Percentiles rank a stretch among this genome's conserved stretches.
These are phyloP conservation scores for Dryobates pubescens DNA, from an alignment of 2,797 vertebrate species.

Conservation along the genomic window DNA sequence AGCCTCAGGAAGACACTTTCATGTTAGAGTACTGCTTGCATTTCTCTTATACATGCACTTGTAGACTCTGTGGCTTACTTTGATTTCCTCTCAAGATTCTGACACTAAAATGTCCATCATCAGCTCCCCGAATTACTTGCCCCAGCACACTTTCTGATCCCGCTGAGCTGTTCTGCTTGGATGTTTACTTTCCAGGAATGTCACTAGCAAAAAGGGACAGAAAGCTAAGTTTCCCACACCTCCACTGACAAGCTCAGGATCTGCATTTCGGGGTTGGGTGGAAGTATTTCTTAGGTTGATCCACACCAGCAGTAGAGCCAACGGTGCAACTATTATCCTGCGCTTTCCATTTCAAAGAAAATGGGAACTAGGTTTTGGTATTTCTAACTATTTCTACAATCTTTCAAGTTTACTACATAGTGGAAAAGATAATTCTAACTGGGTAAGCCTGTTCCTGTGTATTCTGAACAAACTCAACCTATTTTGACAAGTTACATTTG, in stretches of 20 bases:
- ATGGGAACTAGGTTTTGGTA: neutral
- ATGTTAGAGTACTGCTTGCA: constrained; percentile 13
- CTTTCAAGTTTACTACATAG: neutral
- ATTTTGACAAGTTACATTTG: neutral
- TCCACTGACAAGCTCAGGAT: neutral
- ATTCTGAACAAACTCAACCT: neutral
- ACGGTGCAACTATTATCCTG: neutral
- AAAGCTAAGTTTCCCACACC: neutral
- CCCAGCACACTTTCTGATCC: constrained; percentile 21
- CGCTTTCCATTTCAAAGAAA: neutral
- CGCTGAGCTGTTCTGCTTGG: neutral
- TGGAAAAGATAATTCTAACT: neutral
- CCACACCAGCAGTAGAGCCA: neutral
- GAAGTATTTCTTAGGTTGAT: neutral
- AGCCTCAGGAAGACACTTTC: constrained; percentile 59
- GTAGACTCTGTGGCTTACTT: constrained; percentile 30
- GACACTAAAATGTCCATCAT: constrained; percentile 69
- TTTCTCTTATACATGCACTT: constrained; percentile 16
- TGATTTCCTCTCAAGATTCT: constrained; percentile 61
- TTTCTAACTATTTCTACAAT: constrained; percentile 4
- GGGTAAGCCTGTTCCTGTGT: neutral
- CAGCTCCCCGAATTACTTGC: constrained; percentile 29
- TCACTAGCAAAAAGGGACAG: neutral
- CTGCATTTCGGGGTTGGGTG: neutral
- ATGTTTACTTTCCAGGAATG: constrained; percentile 58